Evolutionary conservation across 1,140 invertebrate species (phyloP).

Genomic region (Hestina assimilis): DNA sequence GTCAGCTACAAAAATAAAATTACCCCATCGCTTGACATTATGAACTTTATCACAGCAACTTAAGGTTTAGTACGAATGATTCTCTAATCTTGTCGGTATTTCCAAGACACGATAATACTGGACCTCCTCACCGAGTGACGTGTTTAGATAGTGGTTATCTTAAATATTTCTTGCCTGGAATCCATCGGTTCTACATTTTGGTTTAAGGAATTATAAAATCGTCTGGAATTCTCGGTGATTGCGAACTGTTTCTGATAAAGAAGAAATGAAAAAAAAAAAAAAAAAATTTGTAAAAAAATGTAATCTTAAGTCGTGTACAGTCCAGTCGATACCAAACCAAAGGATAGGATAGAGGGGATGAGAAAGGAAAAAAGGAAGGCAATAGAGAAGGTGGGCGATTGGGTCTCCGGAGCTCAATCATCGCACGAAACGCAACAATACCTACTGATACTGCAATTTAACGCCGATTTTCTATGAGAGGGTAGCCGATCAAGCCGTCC

Average conservation of each 20-base stretch:
- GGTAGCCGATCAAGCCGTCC: too few relatives aligned
- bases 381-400: too few relatives aligned
- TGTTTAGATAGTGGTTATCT: constrained; percentile 63
- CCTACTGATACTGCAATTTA: too few relatives aligned
- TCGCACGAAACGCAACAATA: too few relatives aligned
- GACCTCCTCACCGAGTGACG: constrained; percentile 51
- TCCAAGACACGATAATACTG: constrained; percentile 22
- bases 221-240: constrained; percentile 1
- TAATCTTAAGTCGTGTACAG: too few relatives aligned
- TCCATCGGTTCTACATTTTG: constrained; percentile 20
- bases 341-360: too few relatives aligned
- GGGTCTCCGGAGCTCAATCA: too few relatives aligned
- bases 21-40: constrained; percentile 4
- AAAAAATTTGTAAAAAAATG: not conserved
- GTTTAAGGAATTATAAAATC: constrained; percentile 21
- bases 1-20: constrained; percentile 24
- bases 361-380: too few relatives aligned
- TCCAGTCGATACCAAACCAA: too few relatives aligned
- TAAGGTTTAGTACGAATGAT: constrained; percentile 22
- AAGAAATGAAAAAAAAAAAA: not conserved
- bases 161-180: constrained; percentile 53
- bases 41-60: constrained; percentile 27
- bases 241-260: not conserved
- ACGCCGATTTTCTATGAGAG: too few relatives aligned
- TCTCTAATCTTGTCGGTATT: constrained; percentile 17